Percentiles rank a stretch among this genome's conserved stretches.
Evolutionary conservation across 2,888 invertebrate genomes (phyloP).

Genomic region (Cremastinae sp.): DNA sequence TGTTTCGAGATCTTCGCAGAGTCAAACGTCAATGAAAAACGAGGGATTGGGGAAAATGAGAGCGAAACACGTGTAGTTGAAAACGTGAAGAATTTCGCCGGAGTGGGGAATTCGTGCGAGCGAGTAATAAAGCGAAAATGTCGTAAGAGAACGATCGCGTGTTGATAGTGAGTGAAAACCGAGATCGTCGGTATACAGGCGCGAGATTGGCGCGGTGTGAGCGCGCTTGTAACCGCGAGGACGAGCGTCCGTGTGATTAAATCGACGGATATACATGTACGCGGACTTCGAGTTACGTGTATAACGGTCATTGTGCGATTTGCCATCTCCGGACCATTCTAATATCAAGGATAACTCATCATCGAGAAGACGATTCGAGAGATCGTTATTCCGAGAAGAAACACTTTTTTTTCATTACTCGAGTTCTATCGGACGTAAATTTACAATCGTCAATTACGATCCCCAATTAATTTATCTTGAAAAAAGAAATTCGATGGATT

Average conservation of each 20-base stretch:
- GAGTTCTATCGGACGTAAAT: not conserved
- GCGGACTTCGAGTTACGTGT: conserved; percentile 25
- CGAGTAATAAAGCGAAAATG: conserved; percentile 69
- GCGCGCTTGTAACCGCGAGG: not conserved
- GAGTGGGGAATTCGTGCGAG: conserved; percentile 62
- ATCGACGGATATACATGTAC: not conserved
- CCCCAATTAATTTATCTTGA: not conserved
- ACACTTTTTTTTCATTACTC: conserved; percentile 6
- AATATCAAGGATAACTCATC: conserved; percentile 77
- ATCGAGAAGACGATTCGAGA: too few species aligned
- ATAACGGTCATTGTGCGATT: conserved; percentile 54
- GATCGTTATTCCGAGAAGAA: too few species aligned
- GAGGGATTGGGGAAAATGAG: conserved; percentile 31
- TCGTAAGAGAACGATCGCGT: conserved; percentile 64
- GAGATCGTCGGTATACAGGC: conserved; percentile 38
- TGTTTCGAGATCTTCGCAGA: conserved; percentile 20
- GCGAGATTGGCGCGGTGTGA: conserved; percentile 26
- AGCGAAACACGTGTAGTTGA: conserved; percentile 50
- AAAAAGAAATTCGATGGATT: not conserved
- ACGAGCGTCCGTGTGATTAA: not conserved
- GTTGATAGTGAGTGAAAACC: conserved; percentile 32
- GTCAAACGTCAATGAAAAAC: conserved; percentile 10
- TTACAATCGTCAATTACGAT: not conserved
- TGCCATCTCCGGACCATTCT: conserved; percentile 75
- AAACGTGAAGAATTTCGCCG: conserved; percentile 16